Conservation (phyloP, 2,797 vertebrate species). For the Fratercula arctica region DNA sequence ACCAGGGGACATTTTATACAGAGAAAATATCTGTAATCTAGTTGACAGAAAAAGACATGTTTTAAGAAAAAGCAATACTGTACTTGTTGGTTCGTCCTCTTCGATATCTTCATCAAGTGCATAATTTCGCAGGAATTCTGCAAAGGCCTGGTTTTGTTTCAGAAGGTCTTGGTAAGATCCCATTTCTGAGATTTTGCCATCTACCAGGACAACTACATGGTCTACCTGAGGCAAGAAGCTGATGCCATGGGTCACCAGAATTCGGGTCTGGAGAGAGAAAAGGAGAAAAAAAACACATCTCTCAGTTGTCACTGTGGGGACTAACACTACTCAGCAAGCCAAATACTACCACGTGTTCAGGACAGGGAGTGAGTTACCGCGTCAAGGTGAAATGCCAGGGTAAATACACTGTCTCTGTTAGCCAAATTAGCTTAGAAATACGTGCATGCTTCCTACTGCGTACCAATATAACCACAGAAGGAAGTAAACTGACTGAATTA, state of each 20-base stretch:
- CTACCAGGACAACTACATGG: conserved; percentile 89
- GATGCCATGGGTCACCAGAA: conserved; percentile 94
- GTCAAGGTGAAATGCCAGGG: background rate
- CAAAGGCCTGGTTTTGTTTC: conserved; percentile 87
- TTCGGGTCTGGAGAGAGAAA: conserved; percentile 82
- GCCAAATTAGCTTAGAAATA: background rate
- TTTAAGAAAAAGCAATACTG: background rate
- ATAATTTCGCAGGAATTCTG: conserved; percentile 93
- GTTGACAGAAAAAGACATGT: background rate
- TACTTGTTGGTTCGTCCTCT: conserved; percentile 82
- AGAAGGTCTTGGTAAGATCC: conserved; percentile 92
- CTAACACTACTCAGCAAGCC: background rate
- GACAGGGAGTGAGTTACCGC: background rate
- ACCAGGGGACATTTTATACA: background rate
- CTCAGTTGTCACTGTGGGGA: background rate
- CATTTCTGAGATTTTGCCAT: conserved; percentile 90
- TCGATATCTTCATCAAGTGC: conserved; percentile 81
- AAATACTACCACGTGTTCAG: background rate
- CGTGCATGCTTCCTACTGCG: background rate
- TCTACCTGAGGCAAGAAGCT: conserved; percentile 95
- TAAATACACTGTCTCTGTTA: background rate
- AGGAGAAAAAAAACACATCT: background rate
- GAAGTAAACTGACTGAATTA: background rate
- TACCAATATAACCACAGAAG: background rate
- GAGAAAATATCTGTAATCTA: background rate